Evolutionary conservation across 2,888 invertebrate species (phyloP).

Genomic region (Lycocerus yunnanus): DNA sequence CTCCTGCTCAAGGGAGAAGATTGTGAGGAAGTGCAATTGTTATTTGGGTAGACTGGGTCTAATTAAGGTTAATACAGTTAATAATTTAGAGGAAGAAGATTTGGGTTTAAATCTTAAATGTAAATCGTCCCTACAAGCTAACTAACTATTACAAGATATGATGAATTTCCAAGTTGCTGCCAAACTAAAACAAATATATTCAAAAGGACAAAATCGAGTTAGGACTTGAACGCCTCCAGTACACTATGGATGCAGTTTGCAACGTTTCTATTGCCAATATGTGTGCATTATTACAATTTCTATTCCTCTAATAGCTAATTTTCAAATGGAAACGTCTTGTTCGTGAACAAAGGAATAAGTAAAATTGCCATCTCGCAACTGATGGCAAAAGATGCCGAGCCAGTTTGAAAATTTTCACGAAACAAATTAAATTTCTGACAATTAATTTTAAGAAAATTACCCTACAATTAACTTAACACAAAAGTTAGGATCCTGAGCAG

Average conservation of each 20-base stretch:
- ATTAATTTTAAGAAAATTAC: slow-evolving; percentile 43
- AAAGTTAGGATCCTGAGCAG: slow-evolving; percentile 37
- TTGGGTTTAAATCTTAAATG: slow-evolving; percentile 29
- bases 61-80: slow-evolving; percentile 26
- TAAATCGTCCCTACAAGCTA: slow-evolving; percentile 29
- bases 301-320: slow-evolving; percentile 42
- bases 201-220: slow-evolving; percentile 39
- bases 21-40: slow-evolving; percentile 5
- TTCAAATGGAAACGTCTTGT: slow-evolving; percentile 36
- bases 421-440: slow-evolving; percentile 40
- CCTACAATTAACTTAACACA: slow-evolving; percentile 43
- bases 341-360: neutral
- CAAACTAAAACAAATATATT: slow-evolving; percentile 32
- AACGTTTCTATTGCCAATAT: slow-evolving; percentile 38
- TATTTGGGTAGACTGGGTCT: slow-evolving; percentile 15
- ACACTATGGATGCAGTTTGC: slow-evolving; percentile 35
- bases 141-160: slow-evolving; percentile 32
- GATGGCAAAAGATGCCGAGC: neutral
- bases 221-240: slow-evolving; percentile 37
- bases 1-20: neutral
- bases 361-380: neutral
- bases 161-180: slow-evolving; percentile 28
- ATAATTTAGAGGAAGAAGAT: slow-evolving; percentile 28
- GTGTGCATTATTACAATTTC: slow-evolving; percentile 44
- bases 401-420: neutral